Conservation (phyloP, 2,113 vertebrate species). For the Mirounga angustirostris region DNA sequence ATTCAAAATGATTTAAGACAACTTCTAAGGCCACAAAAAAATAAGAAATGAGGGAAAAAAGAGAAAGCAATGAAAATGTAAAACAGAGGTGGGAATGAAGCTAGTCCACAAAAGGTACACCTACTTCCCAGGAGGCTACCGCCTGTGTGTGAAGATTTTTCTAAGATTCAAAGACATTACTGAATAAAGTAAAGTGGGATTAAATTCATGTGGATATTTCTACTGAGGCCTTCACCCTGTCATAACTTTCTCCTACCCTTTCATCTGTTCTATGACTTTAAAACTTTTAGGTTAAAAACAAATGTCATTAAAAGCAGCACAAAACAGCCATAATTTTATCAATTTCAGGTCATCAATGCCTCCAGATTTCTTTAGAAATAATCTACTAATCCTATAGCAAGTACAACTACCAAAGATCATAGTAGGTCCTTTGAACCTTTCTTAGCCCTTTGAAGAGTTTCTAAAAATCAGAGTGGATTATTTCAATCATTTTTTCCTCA, state of each 20-base stretch:
- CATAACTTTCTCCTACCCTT: not conserved
- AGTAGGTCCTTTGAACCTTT: not conserved
- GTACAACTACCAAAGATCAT: not conserved
- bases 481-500: not conserved
- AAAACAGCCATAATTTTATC: not conserved
- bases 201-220: not conserved
- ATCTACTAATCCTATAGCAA: not conserved
- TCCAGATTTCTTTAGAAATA: conserved; percentile 15
- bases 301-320: not conserved
- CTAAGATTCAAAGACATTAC: not conserved
- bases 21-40: not conserved
- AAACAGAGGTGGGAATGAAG: not conserved
- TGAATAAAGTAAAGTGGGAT: not conserved
- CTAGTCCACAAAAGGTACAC: not conserved
- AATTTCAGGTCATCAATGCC: not conserved
- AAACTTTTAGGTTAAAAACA: conserved; percentile 44
- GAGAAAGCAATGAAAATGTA: not conserved
- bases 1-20: not conserved
- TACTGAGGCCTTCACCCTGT: not conserved
- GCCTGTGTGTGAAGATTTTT: not conserved
- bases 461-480: not conserved
- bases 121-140: not conserved
- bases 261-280: not conserved
- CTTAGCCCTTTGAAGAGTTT: conserved; percentile 15
- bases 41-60: not conserved